phyloP scores from a whole-genome alignment of 2,888 invertebrate species.

The Eupithecia tripunctaria region DNA sequence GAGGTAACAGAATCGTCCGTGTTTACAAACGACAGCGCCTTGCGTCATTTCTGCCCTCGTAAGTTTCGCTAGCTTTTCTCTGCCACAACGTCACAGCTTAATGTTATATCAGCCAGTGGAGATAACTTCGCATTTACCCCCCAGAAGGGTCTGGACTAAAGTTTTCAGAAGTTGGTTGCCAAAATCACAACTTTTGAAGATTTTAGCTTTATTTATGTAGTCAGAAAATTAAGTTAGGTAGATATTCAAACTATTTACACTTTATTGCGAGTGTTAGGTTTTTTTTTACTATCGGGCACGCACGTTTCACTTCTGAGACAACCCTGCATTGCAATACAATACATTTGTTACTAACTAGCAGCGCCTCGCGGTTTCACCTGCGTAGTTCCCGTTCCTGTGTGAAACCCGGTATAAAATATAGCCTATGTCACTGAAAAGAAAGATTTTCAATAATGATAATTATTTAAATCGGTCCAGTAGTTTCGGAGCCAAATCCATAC shows the following conservation, averaged over 20 bases:
- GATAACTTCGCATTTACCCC: not conserved
- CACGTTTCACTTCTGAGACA: not conserved
- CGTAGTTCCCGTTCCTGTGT: too few relatives aligned
- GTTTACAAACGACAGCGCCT: constrained; percentile 17
- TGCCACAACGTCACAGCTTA: not conserved
- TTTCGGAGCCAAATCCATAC: too few relatives aligned
- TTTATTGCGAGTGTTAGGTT: not conserved
- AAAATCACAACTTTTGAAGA: not conserved
- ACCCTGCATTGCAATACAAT: too few relatives aligned
- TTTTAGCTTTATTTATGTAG: not conserved
- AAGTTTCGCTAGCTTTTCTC: constrained; percentile 38
- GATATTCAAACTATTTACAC: too few relatives aligned
- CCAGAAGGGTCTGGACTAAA: not conserved
- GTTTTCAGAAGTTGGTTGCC: too few relatives aligned
- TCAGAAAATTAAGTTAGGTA: not conserved
- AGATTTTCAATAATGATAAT: too few relatives aligned
- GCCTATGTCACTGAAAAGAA: too few relatives aligned
- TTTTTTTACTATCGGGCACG: not conserved
- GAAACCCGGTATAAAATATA: too few relatives aligned
- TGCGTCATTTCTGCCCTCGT: constrained; percentile 21
- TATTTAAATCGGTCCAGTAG: too few relatives aligned
- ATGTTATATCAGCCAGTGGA: not conserved
- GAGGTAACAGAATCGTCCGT: constrained; percentile 1
- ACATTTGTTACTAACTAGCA: too few relatives aligned
- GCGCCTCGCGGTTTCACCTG: too few relatives aligned